phyloP scores from a whole-genome alignment of 35 echinoderm and acorn worm species.

The Lytechinus variegatus region DNA sequence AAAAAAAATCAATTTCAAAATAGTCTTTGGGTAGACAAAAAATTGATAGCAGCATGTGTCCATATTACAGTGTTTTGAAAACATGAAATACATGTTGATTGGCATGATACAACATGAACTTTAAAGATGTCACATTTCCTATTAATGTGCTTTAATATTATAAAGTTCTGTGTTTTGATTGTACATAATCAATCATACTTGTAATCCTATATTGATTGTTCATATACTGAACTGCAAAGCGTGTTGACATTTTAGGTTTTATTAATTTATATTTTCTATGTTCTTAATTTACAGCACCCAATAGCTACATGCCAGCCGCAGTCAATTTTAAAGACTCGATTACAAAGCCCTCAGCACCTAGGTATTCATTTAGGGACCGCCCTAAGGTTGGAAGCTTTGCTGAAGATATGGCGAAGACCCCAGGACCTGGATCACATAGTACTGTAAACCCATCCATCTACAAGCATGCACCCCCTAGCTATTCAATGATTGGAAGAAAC shows the following conservation, averaged over 20 bases:
- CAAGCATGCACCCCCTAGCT: conserved; percentile 78
- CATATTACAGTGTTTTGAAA: no score
- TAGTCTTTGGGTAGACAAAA: no score
- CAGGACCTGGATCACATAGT: conserved; percentile 90
- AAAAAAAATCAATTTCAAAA: no score
- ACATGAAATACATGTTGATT: no score
- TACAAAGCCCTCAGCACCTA: conserved; percentile 68
- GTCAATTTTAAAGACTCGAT: conserved; percentile 79
- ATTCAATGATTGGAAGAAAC: conserved; percentile 97
- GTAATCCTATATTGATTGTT: conserved; percentile 12
- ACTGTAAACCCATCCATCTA: conserved; percentile 81
- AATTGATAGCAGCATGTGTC: no score
- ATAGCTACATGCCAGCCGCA: conserved; percentile 78
- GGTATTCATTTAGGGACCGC: conserved; percentile 83
- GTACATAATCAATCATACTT: no score
- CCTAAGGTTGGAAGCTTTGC: conserved; percentile 95
- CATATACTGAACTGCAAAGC: no score
- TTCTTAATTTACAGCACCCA: conserved; percentile 68
- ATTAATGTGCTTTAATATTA: no score
- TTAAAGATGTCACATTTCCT: no score
- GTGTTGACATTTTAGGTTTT: no score
- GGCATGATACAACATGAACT: no score
- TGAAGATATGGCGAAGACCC: conserved; percentile 93
- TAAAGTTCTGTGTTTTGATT: no score
- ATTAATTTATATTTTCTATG: not conserved